Evolutionary conservation across 2,888 invertebrate species (phyloP), one percentile per base, ranked within the genome.

Genomic region (Apamea sordens): DNA sequence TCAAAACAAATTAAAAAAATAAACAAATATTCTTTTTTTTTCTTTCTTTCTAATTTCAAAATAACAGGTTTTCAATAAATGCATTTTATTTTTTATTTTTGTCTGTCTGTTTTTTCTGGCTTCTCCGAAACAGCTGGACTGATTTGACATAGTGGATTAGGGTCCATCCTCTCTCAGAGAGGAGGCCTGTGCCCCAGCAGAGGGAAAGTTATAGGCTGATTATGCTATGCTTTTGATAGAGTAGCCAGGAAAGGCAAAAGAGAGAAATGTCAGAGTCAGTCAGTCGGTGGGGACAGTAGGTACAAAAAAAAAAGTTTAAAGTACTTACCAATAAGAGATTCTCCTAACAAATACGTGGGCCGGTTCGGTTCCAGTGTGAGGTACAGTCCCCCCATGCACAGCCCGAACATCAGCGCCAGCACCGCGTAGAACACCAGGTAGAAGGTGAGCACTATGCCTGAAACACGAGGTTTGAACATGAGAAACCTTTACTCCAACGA

Each of bases 341-440:
- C 96, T 1, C 97, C 97, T 86, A 99, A 96, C 77, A 97, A 97
- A 97, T 98, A 99, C 88, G 97, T 98, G 0, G 99, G 99, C 85
- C 97, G 97, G n/a, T 97, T 94, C 1, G 97, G 94, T 85, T 98
- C 97, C 82, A 99, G 92, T 0, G 98, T 98, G 67, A 97, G 96
- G 90, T 98, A 97, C 88, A 99, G 97, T 1, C 98, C 98, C 82
- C 98, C 98, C 97, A 99, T 98, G 94, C 99, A 99, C 74, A 98
- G 97, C 0, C 98, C 97, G 94, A 99, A 99, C 91, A 99, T 96
- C 13, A 98, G 97, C 28, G 98, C 98, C 93, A 99, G 97, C 79
- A 98, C 97, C 71, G 98, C 97, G 96, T 99, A 99, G 97, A 99
- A 99, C 86, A 99, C 97, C 68, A 97, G 86, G 97, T 99, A 99